These are phyloP conservation scores for Beroe ovata DNA, from an alignment of 37 sponge, comb jelly and placozoan genomes.

Conservation along the genomic window DNA sequence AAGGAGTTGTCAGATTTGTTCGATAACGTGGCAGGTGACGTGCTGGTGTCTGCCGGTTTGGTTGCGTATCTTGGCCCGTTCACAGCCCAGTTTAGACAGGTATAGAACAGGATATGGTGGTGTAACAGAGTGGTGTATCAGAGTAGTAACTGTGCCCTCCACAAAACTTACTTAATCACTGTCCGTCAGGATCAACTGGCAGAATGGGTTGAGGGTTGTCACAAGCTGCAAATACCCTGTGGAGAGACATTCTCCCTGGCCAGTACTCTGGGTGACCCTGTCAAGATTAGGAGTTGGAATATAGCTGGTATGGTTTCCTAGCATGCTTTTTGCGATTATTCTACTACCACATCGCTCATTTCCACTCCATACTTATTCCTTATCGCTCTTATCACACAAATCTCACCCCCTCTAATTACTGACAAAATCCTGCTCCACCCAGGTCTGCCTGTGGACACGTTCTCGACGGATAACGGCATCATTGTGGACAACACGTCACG, in stretches of 20 bases:
- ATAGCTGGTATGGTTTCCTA: constrained; percentile 74
- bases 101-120: neutral
- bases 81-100: constrained; percentile 89
- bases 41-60: constrained; percentile 90
- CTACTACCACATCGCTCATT: too few relatives aligned
- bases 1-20: constrained; percentile 77
- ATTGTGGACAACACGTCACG: constrained; percentile 87
- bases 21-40: constrained; percentile 90
- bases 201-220: constrained; percentile 85
- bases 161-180: neutral
- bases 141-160: neutral
- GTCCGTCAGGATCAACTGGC: constrained; percentile 73
- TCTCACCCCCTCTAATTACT: too few relatives aligned
- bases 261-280: constrained; percentile 89
- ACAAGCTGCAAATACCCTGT: constrained; percentile 81
- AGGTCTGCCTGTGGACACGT: constrained; percentile 89
- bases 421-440: neutral
- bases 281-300: constrained; percentile 94
- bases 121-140: neutral
- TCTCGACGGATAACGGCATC: constrained; percentile 96
- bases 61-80: constrained; percentile 98
- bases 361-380: too few relatives aligned
- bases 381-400: too few relatives aligned
- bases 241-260: constrained; percentile 77
- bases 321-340: too few relatives aligned